Evolutionary conservation across 2,888 invertebrate genomes (phyloP).

Genomic region (Lamellibrachia columna): DNA sequence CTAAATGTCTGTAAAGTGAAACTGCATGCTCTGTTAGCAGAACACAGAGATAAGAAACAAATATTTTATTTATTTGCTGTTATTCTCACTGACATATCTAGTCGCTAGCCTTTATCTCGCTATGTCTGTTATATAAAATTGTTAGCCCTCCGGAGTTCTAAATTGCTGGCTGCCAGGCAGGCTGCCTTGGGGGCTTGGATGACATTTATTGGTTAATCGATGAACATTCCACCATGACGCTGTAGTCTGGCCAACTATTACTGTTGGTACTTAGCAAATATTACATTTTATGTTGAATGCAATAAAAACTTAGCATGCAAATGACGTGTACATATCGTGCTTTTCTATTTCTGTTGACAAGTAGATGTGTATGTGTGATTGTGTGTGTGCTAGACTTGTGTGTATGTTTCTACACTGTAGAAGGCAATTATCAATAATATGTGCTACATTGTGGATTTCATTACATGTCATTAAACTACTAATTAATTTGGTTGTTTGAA

Average conservation of each 20-base stretch:
- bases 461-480: background rate
- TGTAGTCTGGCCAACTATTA: background rate
- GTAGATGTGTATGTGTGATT: too few relatives aligned
- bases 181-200: background rate
- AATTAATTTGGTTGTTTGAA: background rate
- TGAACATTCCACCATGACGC: background rate
- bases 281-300: background rate
- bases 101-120: background rate
- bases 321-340: background rate
- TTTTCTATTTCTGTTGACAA: background rate
- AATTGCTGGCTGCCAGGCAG: background rate
- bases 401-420: background rate
- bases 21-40: background rate
- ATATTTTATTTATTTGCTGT: background rate
- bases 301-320: background rate
- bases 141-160: background rate
- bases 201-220: constrained; percentile 5
- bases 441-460: too few relatives aligned
- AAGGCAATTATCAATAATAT: background rate
- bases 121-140: background rate
- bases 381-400: background rate
- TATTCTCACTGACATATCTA: background rate
- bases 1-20: background rate
- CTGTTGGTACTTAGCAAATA: background rate
- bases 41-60: background rate